phyloP scores from a whole-genome alignment of 2,113 vertebrate species.

The Zootoca vivipara region DNA sequence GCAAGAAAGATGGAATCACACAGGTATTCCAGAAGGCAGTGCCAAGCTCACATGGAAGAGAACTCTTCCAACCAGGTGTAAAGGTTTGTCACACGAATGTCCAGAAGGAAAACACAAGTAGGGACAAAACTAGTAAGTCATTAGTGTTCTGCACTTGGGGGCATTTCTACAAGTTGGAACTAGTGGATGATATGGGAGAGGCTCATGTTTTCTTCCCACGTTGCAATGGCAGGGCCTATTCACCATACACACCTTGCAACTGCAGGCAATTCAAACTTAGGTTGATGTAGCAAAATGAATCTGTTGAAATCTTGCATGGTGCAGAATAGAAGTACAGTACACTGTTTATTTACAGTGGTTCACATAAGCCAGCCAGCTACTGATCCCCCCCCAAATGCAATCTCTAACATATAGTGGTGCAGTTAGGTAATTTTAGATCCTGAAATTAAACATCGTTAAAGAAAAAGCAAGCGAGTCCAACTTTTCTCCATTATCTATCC shows the following conservation, averaged over 20 bases:
- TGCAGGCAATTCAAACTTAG: not conserved
- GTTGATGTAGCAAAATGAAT: not conserved
- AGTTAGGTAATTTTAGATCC: not conserved
- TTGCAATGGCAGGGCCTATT: not conserved
- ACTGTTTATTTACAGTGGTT: not conserved
- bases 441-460: not conserved
- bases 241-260: not conserved
- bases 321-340: not conserved
- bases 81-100: not conserved
- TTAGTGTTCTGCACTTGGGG: not conserved
- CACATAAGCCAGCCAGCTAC: not conserved
- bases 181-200: not conserved
- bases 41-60: not conserved
- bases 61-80: not conserved
- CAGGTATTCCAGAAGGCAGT: not conserved
- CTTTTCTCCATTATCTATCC: not conserved
- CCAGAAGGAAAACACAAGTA: slow-evolving; percentile 15
- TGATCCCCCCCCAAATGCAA: too few relatives aligned
- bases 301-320: rapidly evolving
- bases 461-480: not conserved
- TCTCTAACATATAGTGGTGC: not conserved
- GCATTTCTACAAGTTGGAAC: slow-evolving; percentile 34
- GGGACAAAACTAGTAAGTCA: slow-evolving; percentile 35
- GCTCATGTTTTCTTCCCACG: not conserved
- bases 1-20: not conserved